These are phyloP conservation scores for Ophioderma brevispina DNA, from an alignment of 35 echinoderm and acorn worm species.

Conservation along the genomic window DNA sequence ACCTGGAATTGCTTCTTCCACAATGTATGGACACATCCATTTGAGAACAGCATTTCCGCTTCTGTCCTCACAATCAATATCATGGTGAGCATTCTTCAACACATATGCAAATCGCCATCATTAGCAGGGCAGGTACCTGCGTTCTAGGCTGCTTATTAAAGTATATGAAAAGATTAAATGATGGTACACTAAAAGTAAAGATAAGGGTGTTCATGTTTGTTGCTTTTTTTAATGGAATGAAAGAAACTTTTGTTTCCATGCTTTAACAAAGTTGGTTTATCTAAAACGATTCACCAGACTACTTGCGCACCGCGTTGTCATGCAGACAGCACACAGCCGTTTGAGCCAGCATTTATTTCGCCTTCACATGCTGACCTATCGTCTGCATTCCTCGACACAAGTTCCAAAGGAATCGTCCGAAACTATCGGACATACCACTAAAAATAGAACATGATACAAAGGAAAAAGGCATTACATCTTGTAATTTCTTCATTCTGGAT, in stretches of 20 bases:
- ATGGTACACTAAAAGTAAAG: no score
- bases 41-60: conserved; percentile 69
- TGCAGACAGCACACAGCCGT: conserved; percentile 68
- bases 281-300: no score
- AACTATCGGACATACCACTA: not conserved
- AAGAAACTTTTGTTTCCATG: no score
- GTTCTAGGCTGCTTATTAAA: not conserved
- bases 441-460: not conserved
- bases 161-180: no score
- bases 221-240: no score
- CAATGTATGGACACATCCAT: conserved; percentile 64
- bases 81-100: conserved; percentile 34
- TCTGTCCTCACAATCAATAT: conserved; percentile 42
- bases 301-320: conserved; percentile 23
- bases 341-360: conserved; percentile 62
- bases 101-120: conserved; percentile 24
- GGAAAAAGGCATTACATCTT: no score
- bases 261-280: no score
- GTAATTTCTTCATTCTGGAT: no score
- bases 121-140: conserved; percentile 29
- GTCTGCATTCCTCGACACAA: conserved; percentile 62
- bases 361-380: conserved; percentile 44
- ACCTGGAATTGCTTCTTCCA: not conserved
- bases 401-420: conserved; percentile 44
- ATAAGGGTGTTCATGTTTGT: no score